phyloP scores from a whole-genome alignment of 2,113 vertebrate genomes.

The Saguinus imperator region DNA sequence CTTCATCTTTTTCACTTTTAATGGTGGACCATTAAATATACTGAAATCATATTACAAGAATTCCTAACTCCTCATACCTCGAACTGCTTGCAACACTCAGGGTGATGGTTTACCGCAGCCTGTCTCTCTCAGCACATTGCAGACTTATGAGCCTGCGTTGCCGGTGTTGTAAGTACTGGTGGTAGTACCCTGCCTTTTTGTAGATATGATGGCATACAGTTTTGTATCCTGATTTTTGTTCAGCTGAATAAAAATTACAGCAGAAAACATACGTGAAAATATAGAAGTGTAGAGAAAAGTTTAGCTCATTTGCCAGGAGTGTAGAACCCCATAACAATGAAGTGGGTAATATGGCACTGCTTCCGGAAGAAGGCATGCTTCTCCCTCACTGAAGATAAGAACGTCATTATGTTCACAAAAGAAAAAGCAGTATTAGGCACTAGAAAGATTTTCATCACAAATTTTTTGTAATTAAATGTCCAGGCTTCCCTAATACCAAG shows the following conservation, averaged over 20 bases:
- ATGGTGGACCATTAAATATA: neutral
- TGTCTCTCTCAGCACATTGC: fast-evolving
- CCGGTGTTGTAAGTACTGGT: fast-evolving
- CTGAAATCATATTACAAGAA: neutral
- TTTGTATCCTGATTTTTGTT: neutral
- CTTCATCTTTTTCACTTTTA: neutral
- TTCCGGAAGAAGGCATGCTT: constrained; percentile 22
- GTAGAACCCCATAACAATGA: constrained; percentile 23
- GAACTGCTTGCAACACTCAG: fast-evolving
- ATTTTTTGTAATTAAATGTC: neutral
- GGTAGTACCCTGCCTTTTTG: neutral
- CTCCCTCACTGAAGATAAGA: constrained; percentile 24
- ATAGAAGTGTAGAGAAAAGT: neutral
- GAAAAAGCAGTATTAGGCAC: neutral
- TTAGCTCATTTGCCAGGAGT: constrained; percentile 3
- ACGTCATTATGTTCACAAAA: constrained; percentile 29
- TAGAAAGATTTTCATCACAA: neutral
- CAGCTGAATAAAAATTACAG: neutral
- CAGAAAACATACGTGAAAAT: neutral
- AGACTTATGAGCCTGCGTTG: fast-evolving
- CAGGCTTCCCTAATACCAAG: fast-evolving
- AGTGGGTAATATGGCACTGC: neutral
- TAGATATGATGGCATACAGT: neutral
- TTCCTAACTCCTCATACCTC: neutral
- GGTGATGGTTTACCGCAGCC: fast-evolving